Base-by-base conservation (phyloP, 2,888 invertebrate genomes). In the Platynereis dumerilii region DNA sequence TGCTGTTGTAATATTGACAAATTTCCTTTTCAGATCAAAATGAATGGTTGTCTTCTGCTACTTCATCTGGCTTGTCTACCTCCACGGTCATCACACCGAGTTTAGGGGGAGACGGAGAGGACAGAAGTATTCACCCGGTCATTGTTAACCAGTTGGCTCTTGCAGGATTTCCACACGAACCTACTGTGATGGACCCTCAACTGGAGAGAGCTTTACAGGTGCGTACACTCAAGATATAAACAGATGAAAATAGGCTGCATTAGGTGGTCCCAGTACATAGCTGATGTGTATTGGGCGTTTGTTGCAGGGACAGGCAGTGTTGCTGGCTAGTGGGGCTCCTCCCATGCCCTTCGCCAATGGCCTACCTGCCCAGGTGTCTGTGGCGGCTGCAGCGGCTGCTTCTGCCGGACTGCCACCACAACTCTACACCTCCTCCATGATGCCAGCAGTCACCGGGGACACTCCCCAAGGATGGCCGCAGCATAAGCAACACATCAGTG, bases 1-100 rank as follows among this genome's bases (percentile, higher is more conserved):
- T n/a, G n/a, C n/a, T n/a, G n/a, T n/a, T n/a, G n/a, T n/a, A n/a
- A n/a, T n/a, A n/a, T n/a, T n/a, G n/a, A n/a, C n/a, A n/a, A n/a
- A n/a, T n/a, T n/a, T n/a, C n/a, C 3, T 26, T 62, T 63, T 17
- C 29, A 65, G 65, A 65, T 20, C 60, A 59, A 42, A 54, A 59
- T 42, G 56, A 60, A 22, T 65, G 65, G 65, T 59, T 65, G 45
- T 64, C 64, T 15, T 24, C 39, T 44, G 59, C 44, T 15, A 24
- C 59, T 10, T 45, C 59, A 24, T 45, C 34, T 58, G 22, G 42
- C 24, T 52, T 64, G n/a, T 42, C 44, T 26, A 64, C 45, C 26
- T 54, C 65, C 7, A 54, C 44, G 17, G 60, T 58, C 26, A 53
- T 52, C 26, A 58, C 58, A 20, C 53, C 58, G 15, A 54, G 57